Evolutionary conservation across 2,888 invertebrate genomes (phyloP), one percentile per base, ranked within the genome.

Genomic region (Pseudolycoriella hygida): DNA sequence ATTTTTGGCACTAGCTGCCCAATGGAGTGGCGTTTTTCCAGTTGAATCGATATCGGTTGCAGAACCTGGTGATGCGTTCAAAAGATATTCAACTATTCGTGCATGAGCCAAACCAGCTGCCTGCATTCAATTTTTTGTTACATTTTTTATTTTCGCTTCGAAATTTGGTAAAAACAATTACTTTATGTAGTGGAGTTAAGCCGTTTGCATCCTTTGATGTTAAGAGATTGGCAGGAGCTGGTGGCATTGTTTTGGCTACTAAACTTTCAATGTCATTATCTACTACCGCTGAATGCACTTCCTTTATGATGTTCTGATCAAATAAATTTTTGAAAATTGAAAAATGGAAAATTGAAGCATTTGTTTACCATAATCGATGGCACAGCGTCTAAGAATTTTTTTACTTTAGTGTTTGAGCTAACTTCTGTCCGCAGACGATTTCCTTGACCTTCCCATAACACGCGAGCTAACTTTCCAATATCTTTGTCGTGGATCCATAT

Each of bases 401-500:
- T 81, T 45, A 92, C 85, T 48, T 80, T 74, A 1, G 79, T 74
- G 67, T 88, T 85, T 58, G 79, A 86, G 62, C 85, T 86, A 30
- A 85, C 84, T 60, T 90, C 87, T 54, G 80, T 79, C 48, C 84
- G 70, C 42, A 92, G 71, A 52, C 84, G 76, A 47, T 80, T 73
- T 1, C 92, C 93, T 57, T 90, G 85, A 0, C 93, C 92, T 56
- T 85, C 85, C 84, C 90, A 86, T 44, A 92, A 72, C 3, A 90
- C 84, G 57, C 83, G 80, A 65, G 90, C 88, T 54, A 92, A 68
- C 53, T 84, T 81, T 43, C 76, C 76, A 61, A 92, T 74, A 64
- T 92, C 88, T 62, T 85, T 78, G 64, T 92, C 90, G 63, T 92
- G 88, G 55, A 92, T 88, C 93, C 93, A 94, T 69, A 92, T 92